phyloP scores from a whole-genome alignment of 2,888 invertebrate genomes.

The Diploptera punctata region DNA sequence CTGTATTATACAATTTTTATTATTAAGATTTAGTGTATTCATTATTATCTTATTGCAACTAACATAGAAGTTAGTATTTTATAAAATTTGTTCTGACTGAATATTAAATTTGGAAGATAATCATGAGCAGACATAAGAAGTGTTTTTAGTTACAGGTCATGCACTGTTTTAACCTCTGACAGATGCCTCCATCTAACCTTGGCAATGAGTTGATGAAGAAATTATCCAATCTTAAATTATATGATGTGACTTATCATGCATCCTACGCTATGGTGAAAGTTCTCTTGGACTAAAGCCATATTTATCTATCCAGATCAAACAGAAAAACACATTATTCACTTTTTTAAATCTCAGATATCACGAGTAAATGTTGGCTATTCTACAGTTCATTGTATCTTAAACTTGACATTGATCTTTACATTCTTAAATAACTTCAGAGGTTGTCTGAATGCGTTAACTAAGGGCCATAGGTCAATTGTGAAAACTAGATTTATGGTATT shows the following conservation, averaged over 20 bases:
- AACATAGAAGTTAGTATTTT: no score
- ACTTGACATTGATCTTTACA: background rate
- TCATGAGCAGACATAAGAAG: background rate
- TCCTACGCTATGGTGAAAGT: background rate
- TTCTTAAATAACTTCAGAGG: background rate
- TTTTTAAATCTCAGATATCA: slow-evolving; percentile 5
- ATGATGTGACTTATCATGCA: background rate
- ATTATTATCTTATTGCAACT: no score
- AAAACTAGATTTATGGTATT: no score
- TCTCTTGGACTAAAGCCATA: background rate
- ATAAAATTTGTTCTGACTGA: no score
- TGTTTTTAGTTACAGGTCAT: background rate
- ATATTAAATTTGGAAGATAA: no score
- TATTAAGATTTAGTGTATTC: no score
- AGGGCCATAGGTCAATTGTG: background rate
- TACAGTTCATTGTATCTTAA: background rate
- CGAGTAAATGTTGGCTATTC: background rate
- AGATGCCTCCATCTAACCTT: background rate
- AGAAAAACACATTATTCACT: background rate
- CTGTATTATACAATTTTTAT: no score
- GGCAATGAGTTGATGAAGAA: slow-evolving; percentile 12
- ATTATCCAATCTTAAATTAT: slow-evolving; percentile 9
- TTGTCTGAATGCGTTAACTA: no score
- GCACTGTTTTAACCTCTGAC: background rate
- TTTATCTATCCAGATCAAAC: background rate